These are phyloP conservation scores for Sycophaga agraensis DNA, from an alignment of 1,140 invertebrate genomes.

Conservation along the genomic window DNA sequence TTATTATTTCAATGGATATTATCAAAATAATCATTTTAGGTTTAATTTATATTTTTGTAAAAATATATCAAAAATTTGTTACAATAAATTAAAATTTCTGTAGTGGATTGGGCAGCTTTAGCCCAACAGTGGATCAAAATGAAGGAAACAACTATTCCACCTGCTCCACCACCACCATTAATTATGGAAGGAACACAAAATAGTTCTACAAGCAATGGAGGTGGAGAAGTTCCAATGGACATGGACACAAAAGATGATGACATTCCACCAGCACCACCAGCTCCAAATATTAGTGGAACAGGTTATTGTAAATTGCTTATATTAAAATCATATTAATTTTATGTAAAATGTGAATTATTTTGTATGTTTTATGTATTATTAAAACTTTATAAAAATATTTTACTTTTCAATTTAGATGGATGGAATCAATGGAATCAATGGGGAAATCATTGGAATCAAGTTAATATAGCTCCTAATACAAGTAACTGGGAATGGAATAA, in stretches of 20 bases:
- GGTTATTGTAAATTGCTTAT: slow-evolving; percentile 35
- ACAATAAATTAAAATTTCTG: too few relatives aligned
- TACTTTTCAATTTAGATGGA: slow-evolving; percentile 45
- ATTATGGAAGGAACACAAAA: slow-evolving; percentile 40
- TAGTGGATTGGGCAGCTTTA: slow-evolving; percentile 91
- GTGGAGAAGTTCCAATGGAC: slow-evolving; percentile 84
- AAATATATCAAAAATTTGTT: too few relatives aligned
- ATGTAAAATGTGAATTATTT: background rate
- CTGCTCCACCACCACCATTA: slow-evolving; percentile 57
- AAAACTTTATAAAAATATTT: slow-evolving; percentile 1
- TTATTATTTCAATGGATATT: too few relatives aligned
- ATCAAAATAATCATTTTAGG: too few relatives aligned
- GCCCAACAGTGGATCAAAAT: slow-evolving; percentile 98
- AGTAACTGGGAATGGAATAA: slow-evolving; percentile 58
- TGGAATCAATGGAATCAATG: slow-evolving; percentile 68
- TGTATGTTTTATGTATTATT: background rate
- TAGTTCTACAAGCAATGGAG: slow-evolving; percentile 54
- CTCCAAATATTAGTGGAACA: slow-evolving; percentile 53
- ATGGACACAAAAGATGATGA: slow-evolving; percentile 71
- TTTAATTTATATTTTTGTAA: too few relatives aligned
- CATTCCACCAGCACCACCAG: slow-evolving; percentile 53
- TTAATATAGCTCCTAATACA: slow-evolving; percentile 42
- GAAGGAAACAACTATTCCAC: slow-evolving; percentile 74
- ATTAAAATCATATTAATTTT: slow-evolving; percentile 7
- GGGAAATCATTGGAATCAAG: slow-evolving; percentile 50